Base-by-base conservation (phyloP, 2,113 vertebrate species). In the Myotis davidii region DNA sequence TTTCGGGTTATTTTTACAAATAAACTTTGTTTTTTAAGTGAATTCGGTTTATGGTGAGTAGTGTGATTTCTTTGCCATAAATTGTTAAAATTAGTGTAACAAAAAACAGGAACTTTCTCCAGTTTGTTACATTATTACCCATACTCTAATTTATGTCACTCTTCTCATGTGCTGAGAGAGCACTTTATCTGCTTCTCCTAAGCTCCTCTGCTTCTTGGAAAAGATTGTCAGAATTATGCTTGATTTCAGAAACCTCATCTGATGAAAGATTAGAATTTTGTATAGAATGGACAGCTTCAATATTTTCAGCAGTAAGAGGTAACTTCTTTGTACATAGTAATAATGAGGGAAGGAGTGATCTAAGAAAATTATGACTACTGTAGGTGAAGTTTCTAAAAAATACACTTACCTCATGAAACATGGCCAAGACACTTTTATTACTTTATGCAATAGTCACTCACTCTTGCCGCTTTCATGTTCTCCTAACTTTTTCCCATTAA, bases 1-100 rank as follows among this genome's bases (percentile, higher is more conserved):
- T 89, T 97, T 87, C 85, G 61, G 69, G 39, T 70, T 97, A 88
- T 97, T 98, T 97, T 98, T 96, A 96, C 95, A 94, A 96, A 54
- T 59, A 92, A 97, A 97, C 59, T 97, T 97, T 61, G 50, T 65
- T 96, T 96, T 91, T 93, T 97, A 88, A 97, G 86, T 97, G 52
- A 8, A 76, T 97, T 90, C 76, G 18, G 29, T 88, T 98, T 98
- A 84, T 94, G 34, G 16, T 59, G 50, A 96, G 39, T 91, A 94
- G 56, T 95, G 77, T 94, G 94, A 91, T 96, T 98, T 90, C 78
- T 97, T 96, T 98, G 79, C 82, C 48, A 93, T 97, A 97, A 96
- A 92, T 98, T 96, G 27, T 95, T 96, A 92, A 98, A 97, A 95
- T 95, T 67, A 94, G n/a, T 96, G 23, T 91, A 88, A 81, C 37